Conservation (phyloP, 2,113 vertebrate genomes). For the Strigops habroptila region DNA sequence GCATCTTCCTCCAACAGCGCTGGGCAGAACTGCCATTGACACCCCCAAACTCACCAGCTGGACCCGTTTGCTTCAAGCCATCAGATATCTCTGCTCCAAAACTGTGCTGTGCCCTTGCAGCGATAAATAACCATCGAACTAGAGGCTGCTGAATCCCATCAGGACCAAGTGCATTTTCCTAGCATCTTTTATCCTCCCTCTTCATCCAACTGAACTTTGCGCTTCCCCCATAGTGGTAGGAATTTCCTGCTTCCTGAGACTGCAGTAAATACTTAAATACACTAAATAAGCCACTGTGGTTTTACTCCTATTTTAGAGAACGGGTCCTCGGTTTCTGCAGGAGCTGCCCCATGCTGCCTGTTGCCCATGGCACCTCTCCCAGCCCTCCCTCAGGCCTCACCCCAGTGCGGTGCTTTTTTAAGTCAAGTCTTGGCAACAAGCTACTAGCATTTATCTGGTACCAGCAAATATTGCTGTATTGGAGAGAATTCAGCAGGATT, state of each 20-base stretch:
- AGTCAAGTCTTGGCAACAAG: background rate
- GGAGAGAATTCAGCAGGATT: background rate
- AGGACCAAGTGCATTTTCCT: background rate
- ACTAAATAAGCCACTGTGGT: background rate
- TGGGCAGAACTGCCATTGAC: background rate
- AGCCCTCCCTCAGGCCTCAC: background rate
- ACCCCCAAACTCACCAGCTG: background rate
- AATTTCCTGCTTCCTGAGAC: conserved; percentile 32
- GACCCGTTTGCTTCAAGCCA: background rate
- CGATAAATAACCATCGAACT: background rate
- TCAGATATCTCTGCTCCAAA: background rate
- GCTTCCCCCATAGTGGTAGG: background rate
- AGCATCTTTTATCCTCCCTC: background rate
- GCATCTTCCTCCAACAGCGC: rapidly evolving
- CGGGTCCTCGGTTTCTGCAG: background rate
- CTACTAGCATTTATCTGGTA: background rate
- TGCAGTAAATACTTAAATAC: background rate
- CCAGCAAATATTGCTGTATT: background rate
- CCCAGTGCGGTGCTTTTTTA: rapidly evolving
- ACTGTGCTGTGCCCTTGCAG: rapidly evolving
- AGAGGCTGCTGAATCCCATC: background rate
- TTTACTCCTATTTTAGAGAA: background rate
- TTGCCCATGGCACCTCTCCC: background rate
- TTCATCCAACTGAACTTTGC: background rate
- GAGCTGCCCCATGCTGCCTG: background rate